A percentile compares a stretch with the other conserved stretches of the same genome.
Evolutionary conservation across 2,113 vertebrate species (phyloP).

Genomic region (Ptilorrhoa leucosticta): DNA sequence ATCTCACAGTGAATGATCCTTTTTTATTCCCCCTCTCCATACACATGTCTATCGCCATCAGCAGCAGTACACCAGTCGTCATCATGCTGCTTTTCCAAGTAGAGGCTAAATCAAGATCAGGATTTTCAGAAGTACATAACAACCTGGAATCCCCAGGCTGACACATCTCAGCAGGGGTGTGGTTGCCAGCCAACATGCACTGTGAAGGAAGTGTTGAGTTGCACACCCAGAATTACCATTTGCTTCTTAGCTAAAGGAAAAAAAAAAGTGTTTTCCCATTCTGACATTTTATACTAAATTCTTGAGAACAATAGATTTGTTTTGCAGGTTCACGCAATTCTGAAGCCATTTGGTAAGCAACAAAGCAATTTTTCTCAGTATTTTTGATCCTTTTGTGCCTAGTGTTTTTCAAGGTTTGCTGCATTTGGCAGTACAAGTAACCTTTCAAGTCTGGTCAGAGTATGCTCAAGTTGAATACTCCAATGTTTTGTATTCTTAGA

Average conservation of each 20-base stretch:
- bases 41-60: not conserved
- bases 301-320: not conserved
- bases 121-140: not conserved
- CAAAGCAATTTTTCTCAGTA: not conserved
- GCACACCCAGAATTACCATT: not conserved
- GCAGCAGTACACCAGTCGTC: not conserved
- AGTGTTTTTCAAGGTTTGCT: not conserved
- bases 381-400: not conserved
- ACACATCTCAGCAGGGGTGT: not conserved
- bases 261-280: not conserved
- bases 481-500: not conserved
- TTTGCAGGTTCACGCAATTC: not conserved
- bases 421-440: not conserved
- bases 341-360: not conserved
- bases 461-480: not conserved
- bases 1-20: conserved; percentile 22
- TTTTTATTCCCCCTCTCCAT: conserved; percentile 5
- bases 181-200: not conserved
- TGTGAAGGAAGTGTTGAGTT: not conserved
- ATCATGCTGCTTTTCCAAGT: not conserved
- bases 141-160: conserved; percentile 15
- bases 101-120: conserved; percentile 5
- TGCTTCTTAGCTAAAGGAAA: not conserved
- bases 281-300: not conserved
- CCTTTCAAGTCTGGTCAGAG: not conserved